Evolutionary conservation across 2,888 invertebrate species (phyloP), one percentile per base, ranked within the genome.

Genomic region (Chironomus tentans): DNA sequence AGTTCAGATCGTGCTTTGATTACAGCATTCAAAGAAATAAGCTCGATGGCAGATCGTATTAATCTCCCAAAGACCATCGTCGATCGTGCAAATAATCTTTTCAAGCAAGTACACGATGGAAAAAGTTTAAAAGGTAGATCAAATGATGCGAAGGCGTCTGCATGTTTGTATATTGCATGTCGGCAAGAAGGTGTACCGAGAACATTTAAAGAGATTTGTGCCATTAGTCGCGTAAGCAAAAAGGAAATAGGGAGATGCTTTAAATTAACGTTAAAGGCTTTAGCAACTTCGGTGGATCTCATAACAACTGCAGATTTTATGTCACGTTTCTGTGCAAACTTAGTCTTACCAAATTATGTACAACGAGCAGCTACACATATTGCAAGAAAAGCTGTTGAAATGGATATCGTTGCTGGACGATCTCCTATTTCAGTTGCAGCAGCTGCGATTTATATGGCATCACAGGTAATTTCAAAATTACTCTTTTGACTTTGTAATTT

Each of bases 401-500:
- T 97, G 84, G 98, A 99, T 82, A 93, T 99, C 80, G 98, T 98
- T 7, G 95, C 98, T 61, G 98, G 98, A 5, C 89, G 98, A 80
- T 98, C 98, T 76, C 99, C 99, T 0, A 98, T 99, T 78, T 98
- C 98, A 0, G 97, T 99, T 0, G 97, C 99, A 0, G 99, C 99
- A 6, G 98, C 99, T 70, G 98, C 99, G 75, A 99, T 99, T 81
- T 99, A 98, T 81, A 98, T 99, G 98, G 98, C 99, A 2, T 97
- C 97, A 13, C 98, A 97, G 85, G 93, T 91, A 81, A 56, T 38
- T 38, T 28, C 5, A 78, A 77, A 76, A 5, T 18, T 15, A 18
- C 4, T 6, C 46, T 21, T 70, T n/a, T n/a, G n/a, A n/a, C n/a
- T n/a, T n/a, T n/a, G n/a, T n/a, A n/a, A n/a, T n/a, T n/a, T n/a